These are phyloP conservation scores for Heterodera schachtii DNA, from an alignment of 1,140 invertebrate species.

Conservation along the genomic window DNA sequence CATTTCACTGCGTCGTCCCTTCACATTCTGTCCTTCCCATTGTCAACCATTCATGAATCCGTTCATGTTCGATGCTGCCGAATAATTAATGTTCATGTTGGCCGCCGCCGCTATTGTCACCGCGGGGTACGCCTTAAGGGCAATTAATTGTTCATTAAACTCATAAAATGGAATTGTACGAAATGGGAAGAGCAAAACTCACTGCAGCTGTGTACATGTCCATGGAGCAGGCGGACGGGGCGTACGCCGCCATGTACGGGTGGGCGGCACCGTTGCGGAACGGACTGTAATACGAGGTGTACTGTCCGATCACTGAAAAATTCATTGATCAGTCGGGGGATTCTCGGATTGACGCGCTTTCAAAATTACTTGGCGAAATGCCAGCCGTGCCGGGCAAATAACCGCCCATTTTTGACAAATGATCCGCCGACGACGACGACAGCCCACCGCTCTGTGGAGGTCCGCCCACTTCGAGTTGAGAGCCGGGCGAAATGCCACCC, in stretches of 20 bases:
- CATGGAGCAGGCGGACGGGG: conserved; percentile 17
- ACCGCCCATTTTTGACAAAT: conserved; percentile 21
- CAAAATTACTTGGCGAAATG: conserved; percentile 18
- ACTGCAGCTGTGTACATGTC: conserved; percentile 22
- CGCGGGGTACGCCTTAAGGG: conserved; percentile 18
- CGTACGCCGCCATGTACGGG: conserved; percentile 1
- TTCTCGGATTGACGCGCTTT: not conserved
- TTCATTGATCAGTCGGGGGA: not conserved
- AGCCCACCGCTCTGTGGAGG: not conserved
- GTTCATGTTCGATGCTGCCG: conserved; percentile 11
- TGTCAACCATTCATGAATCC: conserved; percentile 16
- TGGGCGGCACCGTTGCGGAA: conserved; percentile 19
- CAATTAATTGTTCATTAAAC: not conserved
- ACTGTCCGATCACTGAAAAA: conserved; percentile 17
- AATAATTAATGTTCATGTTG: conserved; percentile 19
- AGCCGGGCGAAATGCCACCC: conserved; percentile 29
- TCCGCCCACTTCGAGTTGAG: conserved; percentile 21
- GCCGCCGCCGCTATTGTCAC: conserved; percentile 16
- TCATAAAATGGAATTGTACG: not conserved
- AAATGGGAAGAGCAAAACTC: not conserved
- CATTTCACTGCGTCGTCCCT: not conserved
- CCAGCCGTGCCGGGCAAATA: conserved; percentile 1
- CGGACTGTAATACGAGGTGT: conserved; percentile 1
- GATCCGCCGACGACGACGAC: not conserved
- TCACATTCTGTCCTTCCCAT: not conserved